phyloP scores from a whole-genome alignment of 2,113 vertebrate genomes.

The Gnathonemus echidnorhynchus region DNA sequence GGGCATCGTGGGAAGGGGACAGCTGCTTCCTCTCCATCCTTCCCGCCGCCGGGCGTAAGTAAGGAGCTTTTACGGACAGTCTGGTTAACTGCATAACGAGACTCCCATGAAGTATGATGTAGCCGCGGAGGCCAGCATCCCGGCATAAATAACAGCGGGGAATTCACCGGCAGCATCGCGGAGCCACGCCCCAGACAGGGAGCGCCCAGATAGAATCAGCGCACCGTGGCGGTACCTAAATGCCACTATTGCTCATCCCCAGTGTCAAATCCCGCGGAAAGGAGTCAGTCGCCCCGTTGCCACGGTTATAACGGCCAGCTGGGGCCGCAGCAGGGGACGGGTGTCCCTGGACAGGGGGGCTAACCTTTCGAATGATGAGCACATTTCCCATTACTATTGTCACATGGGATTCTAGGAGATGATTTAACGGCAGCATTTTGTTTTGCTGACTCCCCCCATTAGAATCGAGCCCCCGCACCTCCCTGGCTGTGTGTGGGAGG shows the following conservation, averaged over 20 bases:
- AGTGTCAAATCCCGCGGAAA: conserved; percentile 57
- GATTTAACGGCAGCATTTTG: conserved; percentile 95
- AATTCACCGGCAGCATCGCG: neutral
- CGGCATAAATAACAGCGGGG: conserved; percentile 47
- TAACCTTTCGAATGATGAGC: conserved; percentile 83
- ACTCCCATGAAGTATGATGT: conserved; percentile 42
- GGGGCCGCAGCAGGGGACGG: conserved; percentile 35
- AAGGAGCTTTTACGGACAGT: conserved; percentile 34
- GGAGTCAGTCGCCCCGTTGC: conserved; percentile 40
- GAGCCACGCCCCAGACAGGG: neutral
- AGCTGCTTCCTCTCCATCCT: neutral
- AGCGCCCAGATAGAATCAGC: conserved; percentile 59
- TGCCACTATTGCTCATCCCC: conserved; percentile 72
- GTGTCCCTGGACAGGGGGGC: conserved; percentile 44
- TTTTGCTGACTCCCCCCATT: conserved; percentile 79
- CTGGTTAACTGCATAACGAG: conserved; percentile 44
- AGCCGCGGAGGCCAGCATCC: conserved; percentile 50
- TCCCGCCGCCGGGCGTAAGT: neutral
- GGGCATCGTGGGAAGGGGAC: neutral
- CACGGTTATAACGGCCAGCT: conserved; percentile 51
- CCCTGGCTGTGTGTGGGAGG: conserved; percentile 57
- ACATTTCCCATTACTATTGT: conserved; percentile 78
- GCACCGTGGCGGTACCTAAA: conserved; percentile 65
- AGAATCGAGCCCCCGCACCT: conserved; percentile 59
- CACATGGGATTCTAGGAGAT: conserved; percentile 73